These are phyloP conservation scores for Aphidius gifuensis DNA, from an alignment of 1,140 invertebrate species.

Conservation along the genomic window DNA sequence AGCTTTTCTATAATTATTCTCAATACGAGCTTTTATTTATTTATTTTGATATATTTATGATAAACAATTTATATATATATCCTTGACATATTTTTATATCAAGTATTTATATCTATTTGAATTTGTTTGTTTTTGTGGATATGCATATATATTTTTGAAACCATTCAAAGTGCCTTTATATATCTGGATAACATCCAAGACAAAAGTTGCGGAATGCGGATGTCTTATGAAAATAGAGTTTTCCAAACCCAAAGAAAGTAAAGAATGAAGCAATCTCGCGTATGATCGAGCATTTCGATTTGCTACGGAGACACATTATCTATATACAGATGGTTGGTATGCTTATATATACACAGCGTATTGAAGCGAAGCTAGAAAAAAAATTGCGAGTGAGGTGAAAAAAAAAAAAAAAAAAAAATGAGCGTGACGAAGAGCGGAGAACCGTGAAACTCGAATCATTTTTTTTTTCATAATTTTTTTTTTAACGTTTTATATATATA, in stretches of 20 bases:
- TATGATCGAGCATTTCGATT: constrained; percentile 48
- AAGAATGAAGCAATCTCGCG: constrained; percentile 47
- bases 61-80: too few species aligned
- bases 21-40: too few species aligned
- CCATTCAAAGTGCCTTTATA: too few species aligned
- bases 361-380: constrained; percentile 6
- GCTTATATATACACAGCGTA: constrained; percentile 12
- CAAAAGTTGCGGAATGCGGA: too few species aligned
- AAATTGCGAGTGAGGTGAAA: constrained; percentile 10
- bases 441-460: constrained; percentile 23
- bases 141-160: too few species aligned
- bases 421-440: constrained; percentile 3
- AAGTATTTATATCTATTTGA: too few species aligned
- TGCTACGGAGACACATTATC: constrained; percentile 31
- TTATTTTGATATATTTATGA: too few species aligned
- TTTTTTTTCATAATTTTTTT: constrained; percentile 16
- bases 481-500: not conserved
- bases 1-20: too few species aligned
- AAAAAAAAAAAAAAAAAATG: constrained; percentile 17
- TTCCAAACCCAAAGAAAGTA: constrained; percentile 28
- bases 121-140: too few species aligned
- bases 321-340: constrained; percentile 8
- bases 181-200: too few species aligned
- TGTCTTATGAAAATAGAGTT: constrained; percentile 34
- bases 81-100: too few species aligned